Evolutionary conservation across 2,888 invertebrate genomes (phyloP).

Genomic region (Lapara coniferarum): DNA sequence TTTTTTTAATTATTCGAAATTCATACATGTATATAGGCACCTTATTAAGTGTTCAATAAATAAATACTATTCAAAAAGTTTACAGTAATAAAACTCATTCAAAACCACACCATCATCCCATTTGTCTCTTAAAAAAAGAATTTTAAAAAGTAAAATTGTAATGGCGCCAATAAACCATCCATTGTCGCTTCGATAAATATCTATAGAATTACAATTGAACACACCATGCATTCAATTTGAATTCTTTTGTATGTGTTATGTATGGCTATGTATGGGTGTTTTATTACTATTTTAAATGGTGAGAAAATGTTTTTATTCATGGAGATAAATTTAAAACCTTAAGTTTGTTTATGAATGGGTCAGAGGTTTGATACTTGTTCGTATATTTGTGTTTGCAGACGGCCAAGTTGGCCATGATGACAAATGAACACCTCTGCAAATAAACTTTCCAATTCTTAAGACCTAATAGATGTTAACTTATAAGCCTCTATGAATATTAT

Average conservation of each 20-base stretch:
- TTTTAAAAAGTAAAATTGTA: constrained; percentile 6
- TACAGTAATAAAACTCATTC: too few species aligned
- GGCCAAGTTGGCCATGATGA: neutral
- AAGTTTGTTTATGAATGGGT: neutral
- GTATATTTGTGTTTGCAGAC: neutral
- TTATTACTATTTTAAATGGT: constrained; percentile 10
- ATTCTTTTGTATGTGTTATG: constrained; percentile 14
- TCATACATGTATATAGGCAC: too few species aligned
- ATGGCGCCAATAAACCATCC: constrained; percentile 8
- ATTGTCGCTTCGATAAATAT: constrained; percentile 13
- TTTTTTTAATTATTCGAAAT: too few species aligned
- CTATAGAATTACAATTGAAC: constrained; percentile 14
- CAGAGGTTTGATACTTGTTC: neutral
- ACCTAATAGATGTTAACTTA: too few species aligned
- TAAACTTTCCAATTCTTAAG: too few species aligned
- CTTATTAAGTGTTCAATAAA: too few species aligned
- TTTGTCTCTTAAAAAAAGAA: neutral
- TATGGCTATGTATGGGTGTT: neutral
- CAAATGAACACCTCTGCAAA: neutral
- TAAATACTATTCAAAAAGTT: too few species aligned
- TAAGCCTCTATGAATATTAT: too few species aligned
- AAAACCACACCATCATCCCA: neutral
- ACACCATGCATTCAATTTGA: constrained; percentile 13
- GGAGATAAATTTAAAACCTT: neutral
- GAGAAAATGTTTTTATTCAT: constrained; percentile 18